phyloP scores from a whole-genome alignment of 2,888 invertebrate genomes.

The Scaptomyza tumidula region DNA sequence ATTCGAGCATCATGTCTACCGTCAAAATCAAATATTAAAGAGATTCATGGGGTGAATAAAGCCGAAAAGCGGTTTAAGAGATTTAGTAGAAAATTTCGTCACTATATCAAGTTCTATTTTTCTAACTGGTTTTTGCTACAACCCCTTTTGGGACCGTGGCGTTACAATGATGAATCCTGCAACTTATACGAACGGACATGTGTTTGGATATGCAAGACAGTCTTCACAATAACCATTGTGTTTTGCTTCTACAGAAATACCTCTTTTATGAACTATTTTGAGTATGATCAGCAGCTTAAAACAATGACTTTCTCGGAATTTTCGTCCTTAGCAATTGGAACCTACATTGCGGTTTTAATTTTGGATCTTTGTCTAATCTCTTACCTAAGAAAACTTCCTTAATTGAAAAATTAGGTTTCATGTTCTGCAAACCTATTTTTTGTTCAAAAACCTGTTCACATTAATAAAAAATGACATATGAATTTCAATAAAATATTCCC shows the following conservation, averaged over 20 bases:
- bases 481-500: no score
- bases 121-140: conserved; percentile 47
- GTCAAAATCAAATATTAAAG: fast-evolving
- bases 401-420: no score
- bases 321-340: conserved; percentile 1
- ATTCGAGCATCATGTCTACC: conserved; percentile 30
- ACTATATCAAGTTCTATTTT: conserved; percentile 13
- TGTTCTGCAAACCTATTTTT: no score
- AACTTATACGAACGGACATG: conserved; percentile 40
- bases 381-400: no score
- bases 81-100: conserved; percentile 1
- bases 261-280: conserved; percentile 1
- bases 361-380: not conserved
- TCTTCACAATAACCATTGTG: conserved; percentile 26
- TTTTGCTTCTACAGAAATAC: conserved; percentile 16
- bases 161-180: conserved; percentile 17
- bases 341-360: conserved; percentile 7
- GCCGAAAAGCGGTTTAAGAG: no score
- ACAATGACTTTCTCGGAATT: not conserved
- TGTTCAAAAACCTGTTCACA: no score
- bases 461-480: no score
- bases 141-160: conserved; percentile 45
- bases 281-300: not conserved
- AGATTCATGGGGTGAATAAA: not conserved
- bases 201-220: conserved; percentile 38